Percentiles rank a stretch among this genome's conserved stretches.
phyloP scores from a whole-genome alignment of 2,888 invertebrate genomes.

The Drosophila gaucha region DNA sequence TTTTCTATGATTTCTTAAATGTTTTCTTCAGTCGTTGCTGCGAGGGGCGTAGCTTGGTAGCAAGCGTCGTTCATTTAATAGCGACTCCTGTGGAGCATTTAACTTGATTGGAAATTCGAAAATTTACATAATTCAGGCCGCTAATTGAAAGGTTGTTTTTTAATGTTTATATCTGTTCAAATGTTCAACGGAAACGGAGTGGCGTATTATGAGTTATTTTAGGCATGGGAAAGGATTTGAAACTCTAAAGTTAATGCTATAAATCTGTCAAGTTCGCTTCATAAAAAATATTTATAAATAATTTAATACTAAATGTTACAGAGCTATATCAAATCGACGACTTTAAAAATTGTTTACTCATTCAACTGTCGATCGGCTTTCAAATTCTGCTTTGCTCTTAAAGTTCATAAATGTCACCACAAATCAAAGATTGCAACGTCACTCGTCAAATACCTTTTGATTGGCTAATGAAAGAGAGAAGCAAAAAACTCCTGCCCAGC shows the following conservation, averaged over 20 bases:
- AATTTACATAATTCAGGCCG: conserved; percentile 44
- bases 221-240: conserved; percentile 14
- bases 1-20: conserved; percentile 36
- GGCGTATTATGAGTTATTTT: conserved; percentile 1
- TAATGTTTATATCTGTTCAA: conserved; percentile 11
- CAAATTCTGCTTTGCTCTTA: conserved; percentile 4
- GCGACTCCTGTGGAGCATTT: conserved; percentile 29
- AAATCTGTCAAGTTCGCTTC: conserved; percentile 15
- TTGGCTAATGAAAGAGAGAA: neutral
- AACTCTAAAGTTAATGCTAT: conserved; percentile 3
- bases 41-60: conserved; percentile 27
- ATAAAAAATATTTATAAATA: neutral
- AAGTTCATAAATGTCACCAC: conserved; percentile 9
- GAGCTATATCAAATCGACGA: too few relatives aligned
- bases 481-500: too few relatives aligned
- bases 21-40: neutral
- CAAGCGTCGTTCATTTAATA: conserved; percentile 7
- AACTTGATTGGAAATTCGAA: conserved; percentile 8
- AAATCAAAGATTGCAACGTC: neutral
- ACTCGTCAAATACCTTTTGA: conserved; percentile 31
- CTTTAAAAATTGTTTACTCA: conserved; percentile 3
- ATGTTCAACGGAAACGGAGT: conserved; percentile 48
- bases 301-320: neutral
- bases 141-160: conserved; percentile 50
- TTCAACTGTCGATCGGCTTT: conserved; percentile 1